Conservation (phyloP, 2,113 vertebrate species). For the Peucedramus taeniatus region DNA sequence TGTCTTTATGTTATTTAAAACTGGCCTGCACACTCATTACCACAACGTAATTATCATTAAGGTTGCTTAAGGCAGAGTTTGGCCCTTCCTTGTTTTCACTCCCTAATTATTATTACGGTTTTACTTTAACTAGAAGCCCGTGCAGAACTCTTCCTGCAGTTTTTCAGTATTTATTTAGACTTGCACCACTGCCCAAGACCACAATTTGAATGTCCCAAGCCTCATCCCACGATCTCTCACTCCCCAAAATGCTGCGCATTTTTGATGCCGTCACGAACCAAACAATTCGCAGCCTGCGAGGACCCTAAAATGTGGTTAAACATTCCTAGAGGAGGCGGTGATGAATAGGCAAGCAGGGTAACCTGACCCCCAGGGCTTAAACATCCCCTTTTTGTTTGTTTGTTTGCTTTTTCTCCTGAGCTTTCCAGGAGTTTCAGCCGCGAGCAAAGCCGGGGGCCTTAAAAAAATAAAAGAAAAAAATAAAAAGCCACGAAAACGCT, state of each 20-base stretch:
- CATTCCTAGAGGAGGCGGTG: neutral
- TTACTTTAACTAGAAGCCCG: neutral
- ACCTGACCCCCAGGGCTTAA: neutral
- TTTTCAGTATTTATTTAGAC: neutral
- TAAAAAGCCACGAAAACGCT: neutral
- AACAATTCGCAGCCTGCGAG: neutral
- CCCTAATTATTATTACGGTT: neutral
- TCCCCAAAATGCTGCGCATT: neutral
- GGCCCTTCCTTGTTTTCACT: neutral
- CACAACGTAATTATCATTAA: neutral
- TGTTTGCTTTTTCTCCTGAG: neutral
- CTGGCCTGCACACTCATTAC: neutral
- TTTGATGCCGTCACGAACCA: neutral
- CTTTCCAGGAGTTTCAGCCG: neutral
- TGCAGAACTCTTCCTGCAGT: neutral
- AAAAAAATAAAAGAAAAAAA: neutral
- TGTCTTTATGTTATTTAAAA: neutral
- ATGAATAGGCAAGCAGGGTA: neutral
- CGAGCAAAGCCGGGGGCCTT: neutral
- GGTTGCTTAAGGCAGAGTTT: neutral
- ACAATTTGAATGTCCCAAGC: neutral
- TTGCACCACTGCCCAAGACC: neutral
- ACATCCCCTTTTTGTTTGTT: conserved; percentile 15
- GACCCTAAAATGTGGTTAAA: neutral
- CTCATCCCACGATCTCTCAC: neutral